These are phyloP conservation scores for Acanthaster planci DNA, from an alignment of 35 echinoderm and acorn worm genomes.

Conservation along the genomic window DNA sequence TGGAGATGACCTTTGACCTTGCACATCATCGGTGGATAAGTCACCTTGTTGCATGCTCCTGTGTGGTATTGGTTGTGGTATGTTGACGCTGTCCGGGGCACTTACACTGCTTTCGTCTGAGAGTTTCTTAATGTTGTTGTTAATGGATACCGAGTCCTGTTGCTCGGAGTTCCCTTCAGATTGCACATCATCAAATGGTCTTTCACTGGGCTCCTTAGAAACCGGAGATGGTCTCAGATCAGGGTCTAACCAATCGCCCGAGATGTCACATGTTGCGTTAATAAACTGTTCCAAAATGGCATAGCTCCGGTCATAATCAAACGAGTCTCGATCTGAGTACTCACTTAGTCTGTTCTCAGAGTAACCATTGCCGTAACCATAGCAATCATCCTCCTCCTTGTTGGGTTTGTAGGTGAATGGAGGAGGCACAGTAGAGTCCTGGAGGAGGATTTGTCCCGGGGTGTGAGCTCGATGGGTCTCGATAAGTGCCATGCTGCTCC, in stretches of 20 bases:
- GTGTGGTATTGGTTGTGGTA: slow-evolving; percentile 38
- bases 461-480: slow-evolving; percentile 11
- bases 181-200: neutral
- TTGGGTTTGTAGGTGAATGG: slow-evolving; percentile 73
- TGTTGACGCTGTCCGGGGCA: neutral
- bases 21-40: neutral
- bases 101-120: slow-evolving; percentile 1
- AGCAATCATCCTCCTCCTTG: slow-evolving; percentile 35
- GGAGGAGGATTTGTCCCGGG: slow-evolving; percentile 79
- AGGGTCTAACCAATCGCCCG: slow-evolving; percentile 64
- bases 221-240: slow-evolving; percentile 21
- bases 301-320: slow-evolving; percentile 44
- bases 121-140: neutral
- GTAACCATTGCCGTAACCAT: slow-evolving; percentile 19
- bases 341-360: slow-evolving; percentile 27
- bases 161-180: neutral
- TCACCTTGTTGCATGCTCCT: slow-evolving; percentile 1
- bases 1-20: slow-evolving; percentile 18
- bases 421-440: slow-evolving; percentile 84
- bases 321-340: slow-evolving; percentile 33
- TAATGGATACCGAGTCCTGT: neutral
- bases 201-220: slow-evolving; percentile 14
- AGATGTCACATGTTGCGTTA: slow-evolving; percentile 72
- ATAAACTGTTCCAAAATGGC: slow-evolving; percentile 79
- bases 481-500: slow-evolving; percentile 17